Evolutionary conservation across 1,140 invertebrate species (phyloP), one percentile per base, ranked within the genome.

Genomic region (Drosophila sucinea): DNA sequence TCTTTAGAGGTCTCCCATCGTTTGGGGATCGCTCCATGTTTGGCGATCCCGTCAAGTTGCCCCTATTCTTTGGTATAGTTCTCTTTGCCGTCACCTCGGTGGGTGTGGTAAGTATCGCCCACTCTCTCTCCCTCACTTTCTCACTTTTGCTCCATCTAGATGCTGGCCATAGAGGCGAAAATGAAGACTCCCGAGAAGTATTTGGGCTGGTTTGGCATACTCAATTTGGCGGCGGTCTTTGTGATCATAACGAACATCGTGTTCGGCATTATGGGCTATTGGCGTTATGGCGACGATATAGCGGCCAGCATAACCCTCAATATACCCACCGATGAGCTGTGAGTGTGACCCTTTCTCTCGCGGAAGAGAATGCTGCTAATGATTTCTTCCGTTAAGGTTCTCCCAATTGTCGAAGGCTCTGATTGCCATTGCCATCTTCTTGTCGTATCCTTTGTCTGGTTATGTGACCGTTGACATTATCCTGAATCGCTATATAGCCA

Each of bases 391-490:
- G 3, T 3, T 11, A 11, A 83, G 81, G 4, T 8, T 68, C 1
- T 30, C 81, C 1, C 64, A 77, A 10, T 3, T 70, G 0, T n/a
- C 62, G 2, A 80, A 85, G 23, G 4, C 56, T 0, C 10, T 54
- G 1, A 65, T 84, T 10, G 57, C 73, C 4, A 0, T 64, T 10
- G 57, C 73, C 11, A 63, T 84, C 0, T 77, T 69, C 29, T n/a
- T 85, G 1, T n/a, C 69, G 0, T 85, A 73, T 57, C 81, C 81
- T 0, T 23, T 84, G n/a, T 32, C 55, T 1, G 81, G 81, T 0
- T 84, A 81, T 10, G 81, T 84, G 6, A 33, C 60, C 7, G 33
- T 85, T 7, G 61, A 79, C 10, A 85, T 84, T 7, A 57, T 84
- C 1, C 58, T 77, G 57, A 61, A 7, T 10, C 61, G 76, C 5